Evolutionary conservation across 2,888 invertebrate species (phyloP), one percentile per base, ranked within the genome.

Genomic region (Synanthedon vespiformis): DNA sequence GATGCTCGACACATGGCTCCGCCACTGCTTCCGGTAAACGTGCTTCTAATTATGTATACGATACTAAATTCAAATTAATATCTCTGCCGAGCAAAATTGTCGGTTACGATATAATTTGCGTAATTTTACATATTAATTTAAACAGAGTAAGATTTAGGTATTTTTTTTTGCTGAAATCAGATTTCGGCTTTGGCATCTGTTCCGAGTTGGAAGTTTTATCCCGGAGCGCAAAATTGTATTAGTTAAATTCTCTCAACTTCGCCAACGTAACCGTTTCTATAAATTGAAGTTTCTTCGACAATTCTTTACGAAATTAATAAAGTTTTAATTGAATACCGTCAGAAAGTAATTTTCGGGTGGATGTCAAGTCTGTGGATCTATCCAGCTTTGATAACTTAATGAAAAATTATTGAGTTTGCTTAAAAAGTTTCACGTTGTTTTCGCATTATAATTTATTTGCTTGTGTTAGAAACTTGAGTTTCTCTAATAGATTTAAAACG

Each of bases 261-360:
- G 68, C 68, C 70, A 72, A 67, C 72, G 76, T 74, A 78, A 77
- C 79, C 75, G 73, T 78, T 77, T 77, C 76, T 68, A 60, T 68
- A 71, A 74, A 75, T 76, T 70, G 68, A 72, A 78, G 71, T 74
- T 70, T 67, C 73, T 73, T 72, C 68, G 71, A 64, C 70, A 73
- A 77, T 79, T 79, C 80, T 78, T 77, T 75, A 74, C 72, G 70
- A 80, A 81, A 84, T 85, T 80, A 83, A 82, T 84, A 81, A 85
- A 86, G 80, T 80, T 86, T 86, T 83, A 86, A 85, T 85, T 82
- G 80, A 82, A 84, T 83, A 73, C 70, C 67, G 77, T 72, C 68
- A 64, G 69, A 74, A 71, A 77, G 76, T 70, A 76, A 79, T 77
- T 77, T 78, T 74, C 62, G 68, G 65, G 61, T 58, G 71, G 22